Evolutionary conservation across 2,113 vertebrate genomes (phyloP), one percentile per base, ranked within the genome.

Genomic region (Lamprologus lemairii): DNA sequence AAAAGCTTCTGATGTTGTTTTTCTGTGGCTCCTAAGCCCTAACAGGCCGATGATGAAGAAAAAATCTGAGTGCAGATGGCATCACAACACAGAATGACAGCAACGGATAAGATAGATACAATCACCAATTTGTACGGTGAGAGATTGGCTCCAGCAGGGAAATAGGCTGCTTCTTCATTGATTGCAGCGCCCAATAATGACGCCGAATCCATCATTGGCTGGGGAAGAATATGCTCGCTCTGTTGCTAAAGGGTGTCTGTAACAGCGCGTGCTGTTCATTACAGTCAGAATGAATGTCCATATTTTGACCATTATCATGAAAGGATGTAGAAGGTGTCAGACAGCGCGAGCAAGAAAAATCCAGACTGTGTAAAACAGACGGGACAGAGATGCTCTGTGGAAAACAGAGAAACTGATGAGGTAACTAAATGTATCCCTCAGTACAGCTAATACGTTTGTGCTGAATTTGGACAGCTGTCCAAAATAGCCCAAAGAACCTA

Each of bases 41-140:
- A 84, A 85, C 17, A 71, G 63, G 33, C 35, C 54, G 8, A 12
- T 80, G 84, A 93, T 89, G 82, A 88, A 86, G 81, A 88, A 83
- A 12, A 87, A 91, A 92, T 83, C 17, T 1, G 85, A 87, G 80
- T 53, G 58, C 86, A 75, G 81, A 90, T 51, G 37, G 78, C 73
- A 89, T 89, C 83, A 82, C 73, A 28, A 90, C 91, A 80, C 81
- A 58, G 93, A 91, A 94, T 87, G 80, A 90, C 21, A 55, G 53
- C 82, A 89, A 91, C 87, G 75, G 87, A 94, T 93, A 92, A 93
- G 87, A 84, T 83, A 90, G 94, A 95, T 93, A 91, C 82, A 88
- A 94, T 95, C 93, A 90, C 79, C 86, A 88, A 89, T 93, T 89
- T 91, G 85, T 81, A 91, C 84, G 79, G 83, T 31, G 11, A 80